phyloP scores from a whole-genome alignment of 2,797 vertebrate genomes.

The Cossypha heuglini region DNA sequence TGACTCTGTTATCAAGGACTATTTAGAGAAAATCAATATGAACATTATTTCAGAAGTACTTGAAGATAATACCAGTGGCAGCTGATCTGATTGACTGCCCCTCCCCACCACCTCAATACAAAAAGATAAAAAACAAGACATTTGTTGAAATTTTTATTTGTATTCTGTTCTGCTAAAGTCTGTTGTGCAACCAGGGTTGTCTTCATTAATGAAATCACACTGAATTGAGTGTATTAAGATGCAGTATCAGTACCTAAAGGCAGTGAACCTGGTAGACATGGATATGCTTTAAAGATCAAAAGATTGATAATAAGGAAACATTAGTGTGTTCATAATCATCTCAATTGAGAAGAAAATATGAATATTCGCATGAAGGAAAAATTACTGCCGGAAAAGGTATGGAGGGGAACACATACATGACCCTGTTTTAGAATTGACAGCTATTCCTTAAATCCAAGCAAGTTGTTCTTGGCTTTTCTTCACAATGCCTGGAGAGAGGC shows the following conservation, averaged over 20 bases:
- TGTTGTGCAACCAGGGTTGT: background rate
- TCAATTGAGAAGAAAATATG: background rate
- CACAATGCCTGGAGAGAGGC: background rate
- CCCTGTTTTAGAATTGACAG: background rate
- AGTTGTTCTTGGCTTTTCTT: background rate
- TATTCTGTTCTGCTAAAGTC: background rate
- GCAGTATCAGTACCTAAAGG: background rate
- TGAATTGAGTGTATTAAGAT: background rate
- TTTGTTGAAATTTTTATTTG: background rate
- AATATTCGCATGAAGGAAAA: background rate
- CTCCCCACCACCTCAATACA: background rate
- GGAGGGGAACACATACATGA: background rate
- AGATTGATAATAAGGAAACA: background rate
- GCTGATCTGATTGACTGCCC: background rate
- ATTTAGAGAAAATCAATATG: background rate
- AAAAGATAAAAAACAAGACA: background rate
- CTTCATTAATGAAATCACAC: background rate
- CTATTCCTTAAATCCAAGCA: background rate
- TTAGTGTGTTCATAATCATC: background rate
- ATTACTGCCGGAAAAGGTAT: rapidly evolving
- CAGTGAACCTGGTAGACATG: background rate
- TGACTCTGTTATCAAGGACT: background rate
- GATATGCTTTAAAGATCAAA: background rate
- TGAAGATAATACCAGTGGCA: background rate
- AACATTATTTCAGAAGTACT: background rate